Conservation (phyloP, 2,113 vertebrate species). For the Neopipo cinnamomea region DNA sequence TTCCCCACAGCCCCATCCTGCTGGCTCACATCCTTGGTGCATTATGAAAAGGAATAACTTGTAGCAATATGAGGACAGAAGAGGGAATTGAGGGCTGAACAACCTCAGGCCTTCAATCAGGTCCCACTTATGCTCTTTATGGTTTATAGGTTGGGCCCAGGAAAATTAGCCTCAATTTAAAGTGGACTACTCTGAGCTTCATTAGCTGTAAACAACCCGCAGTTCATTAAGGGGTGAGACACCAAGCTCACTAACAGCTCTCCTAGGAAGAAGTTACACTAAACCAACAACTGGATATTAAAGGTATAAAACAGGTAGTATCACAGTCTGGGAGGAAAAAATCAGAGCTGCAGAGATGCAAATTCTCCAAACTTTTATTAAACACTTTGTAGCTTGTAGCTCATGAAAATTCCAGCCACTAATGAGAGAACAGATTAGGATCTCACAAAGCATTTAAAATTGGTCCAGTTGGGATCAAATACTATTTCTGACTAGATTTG, state of each 20-base stretch:
- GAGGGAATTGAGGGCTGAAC: neutral
- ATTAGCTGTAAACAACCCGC: constrained; percentile 48
- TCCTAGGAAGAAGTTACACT: constrained; percentile 1
- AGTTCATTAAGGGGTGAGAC: constrained; percentile 56
- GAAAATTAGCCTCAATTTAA: constrained; percentile 49
- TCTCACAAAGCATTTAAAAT: constrained; percentile 28
- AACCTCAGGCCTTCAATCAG: neutral
- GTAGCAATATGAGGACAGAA: neutral
- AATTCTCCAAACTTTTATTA: neutral
- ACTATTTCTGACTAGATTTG: neutral
- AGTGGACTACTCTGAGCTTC: constrained; percentile 24
- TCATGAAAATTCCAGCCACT: neutral
- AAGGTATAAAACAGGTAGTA: constrained; percentile 49
- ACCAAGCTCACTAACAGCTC: neutral
- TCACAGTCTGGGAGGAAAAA: neutral
- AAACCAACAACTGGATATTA: constrained; percentile 36
- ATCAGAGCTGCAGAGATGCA: neutral
- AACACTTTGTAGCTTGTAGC: neutral
- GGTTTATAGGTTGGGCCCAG: neutral
- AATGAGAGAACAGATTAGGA: neutral
- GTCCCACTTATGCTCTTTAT: neutral
- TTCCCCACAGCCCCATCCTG: neutral
- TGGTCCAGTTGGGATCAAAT: neutral
- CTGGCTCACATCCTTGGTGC: fast-evolving
- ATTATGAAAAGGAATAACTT: neutral